Percentiles rank a stretch among this genome's conserved stretches.
These are phyloP conservation scores for Campylomormyrus tamandua DNA, from an alignment of 2,113 vertebrate genomes.

Conservation along the genomic window DNA sequence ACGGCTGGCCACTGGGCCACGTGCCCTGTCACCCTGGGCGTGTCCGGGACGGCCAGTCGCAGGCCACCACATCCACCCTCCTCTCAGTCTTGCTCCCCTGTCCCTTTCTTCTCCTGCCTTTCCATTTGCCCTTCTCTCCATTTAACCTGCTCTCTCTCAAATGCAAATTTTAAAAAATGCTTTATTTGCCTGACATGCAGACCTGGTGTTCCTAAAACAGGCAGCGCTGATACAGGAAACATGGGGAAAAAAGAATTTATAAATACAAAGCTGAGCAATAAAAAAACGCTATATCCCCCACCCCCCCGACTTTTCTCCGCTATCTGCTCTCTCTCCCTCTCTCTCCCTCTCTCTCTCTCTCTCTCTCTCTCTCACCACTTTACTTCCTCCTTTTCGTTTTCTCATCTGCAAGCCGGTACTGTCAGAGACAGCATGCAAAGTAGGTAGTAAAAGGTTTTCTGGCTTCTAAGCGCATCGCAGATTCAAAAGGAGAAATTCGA, in stretches of 20 bases:
- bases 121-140: not conserved
- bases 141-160: slow-evolving; percentile 15
- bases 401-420: not conserved
- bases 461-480: not conserved
- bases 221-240: not conserved
- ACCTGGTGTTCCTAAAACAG: not conserved
- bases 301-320: not conserved
- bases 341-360: not conserved
- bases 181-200: slow-evolving; percentile 1
- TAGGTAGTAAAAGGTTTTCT: slow-evolving; percentile 3
- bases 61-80: not conserved
- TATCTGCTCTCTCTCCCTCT: not conserved
- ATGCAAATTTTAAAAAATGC: not conserved
- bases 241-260: not conserved
- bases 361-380: not conserved
- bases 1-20: not conserved
- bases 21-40: not conserved
- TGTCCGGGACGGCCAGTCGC: not conserved
- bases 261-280: not conserved
- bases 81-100: slow-evolving; percentile 18
- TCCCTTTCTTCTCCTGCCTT: not conserved
- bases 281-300: not conserved
- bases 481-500: not conserved
- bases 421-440: not conserved
- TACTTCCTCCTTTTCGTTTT: not conserved